phyloP scores from a whole-genome alignment of 2,888 invertebrate species.

The Lepidochitona cinerea region DNA sequence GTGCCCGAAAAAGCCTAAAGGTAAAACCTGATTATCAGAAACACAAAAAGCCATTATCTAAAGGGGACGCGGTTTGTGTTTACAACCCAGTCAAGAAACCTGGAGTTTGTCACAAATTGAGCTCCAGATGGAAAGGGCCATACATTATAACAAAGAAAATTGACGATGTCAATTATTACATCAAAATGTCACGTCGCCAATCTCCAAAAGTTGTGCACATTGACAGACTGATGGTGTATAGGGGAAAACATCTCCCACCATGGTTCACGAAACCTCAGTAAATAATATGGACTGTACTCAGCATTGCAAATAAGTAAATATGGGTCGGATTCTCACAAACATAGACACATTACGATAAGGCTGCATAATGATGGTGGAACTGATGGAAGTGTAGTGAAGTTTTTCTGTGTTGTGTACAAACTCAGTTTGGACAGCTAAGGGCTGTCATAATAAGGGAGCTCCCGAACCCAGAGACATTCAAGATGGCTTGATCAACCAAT shows the following conservation, averaged over 20 bases:
- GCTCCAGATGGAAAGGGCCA: slow-evolving; percentile 30
- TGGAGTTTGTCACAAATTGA: slow-evolving; percentile 25
- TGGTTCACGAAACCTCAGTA: too few relatives aligned
- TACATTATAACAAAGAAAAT: slow-evolving; percentile 19
- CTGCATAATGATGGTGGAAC: too few relatives aligned
- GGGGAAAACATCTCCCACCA: slow-evolving; percentile 15
- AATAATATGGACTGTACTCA: too few relatives aligned
- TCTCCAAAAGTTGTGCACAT: slow-evolving; percentile 18
- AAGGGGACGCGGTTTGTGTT: slow-evolving; percentile 18
- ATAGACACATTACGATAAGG: too few relatives aligned
- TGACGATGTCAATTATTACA: slow-evolving; percentile 21
- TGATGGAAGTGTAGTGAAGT: too few relatives aligned
- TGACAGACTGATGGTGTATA: slow-evolving; percentile 21
- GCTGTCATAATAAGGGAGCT: too few relatives aligned
- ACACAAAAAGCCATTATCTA: slow-evolving; percentile 1
- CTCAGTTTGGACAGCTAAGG: too few relatives aligned
- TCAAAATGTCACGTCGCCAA: slow-evolving; percentile 9
- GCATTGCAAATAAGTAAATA: too few relatives aligned
- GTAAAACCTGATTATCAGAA: slow-evolving; percentile 23
- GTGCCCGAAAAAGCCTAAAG: slow-evolving; percentile 18
- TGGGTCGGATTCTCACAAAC: too few relatives aligned
- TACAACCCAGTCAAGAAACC: slow-evolving; percentile 17
- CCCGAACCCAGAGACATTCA: too few relatives aligned
- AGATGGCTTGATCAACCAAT: too few relatives aligned
- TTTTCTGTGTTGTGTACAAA: too few relatives aligned